Conservation (phyloP, 2,888 invertebrate genomes). For the Acleris literana region DNA sequence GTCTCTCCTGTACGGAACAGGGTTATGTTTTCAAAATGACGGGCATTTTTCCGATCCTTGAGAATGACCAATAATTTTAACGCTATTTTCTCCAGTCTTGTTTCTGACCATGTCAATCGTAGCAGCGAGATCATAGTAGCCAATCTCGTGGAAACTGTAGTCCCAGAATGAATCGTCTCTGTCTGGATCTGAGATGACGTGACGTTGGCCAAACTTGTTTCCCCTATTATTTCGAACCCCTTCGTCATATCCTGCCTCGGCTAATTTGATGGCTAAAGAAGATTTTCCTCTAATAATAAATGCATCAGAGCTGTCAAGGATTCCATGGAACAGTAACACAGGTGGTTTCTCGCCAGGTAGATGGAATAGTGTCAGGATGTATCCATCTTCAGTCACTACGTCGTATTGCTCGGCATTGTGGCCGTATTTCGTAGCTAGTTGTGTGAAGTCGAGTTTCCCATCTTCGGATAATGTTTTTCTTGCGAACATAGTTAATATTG, state of each 20-base stretch:
- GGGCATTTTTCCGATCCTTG: no score
- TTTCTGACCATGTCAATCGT: slow-evolving; percentile 25
- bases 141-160: slow-evolving; percentile 36
- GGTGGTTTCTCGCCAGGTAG: slow-evolving; percentile 44
- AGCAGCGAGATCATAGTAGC: slow-evolving; percentile 32
- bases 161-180: slow-evolving; percentile 31
- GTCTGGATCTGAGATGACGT: slow-evolving; percentile 27
- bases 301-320: slow-evolving; percentile 47
- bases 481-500: not conserved
- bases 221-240: slow-evolving; percentile 25
- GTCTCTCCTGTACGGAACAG: no score
- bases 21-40: no score
- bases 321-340: slow-evolving; percentile 48
- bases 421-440: slow-evolving; percentile 42
- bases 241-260: slow-evolving; percentile 45
- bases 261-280: slow-evolving; percentile 47
- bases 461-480: slow-evolving; percentile 23
- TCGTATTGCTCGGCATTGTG: slow-evolving; percentile 40
- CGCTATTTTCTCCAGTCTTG: slow-evolving; percentile 7
- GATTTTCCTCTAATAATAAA: slow-evolving; percentile 48
- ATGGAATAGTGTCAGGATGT: slow-evolving; percentile 47
- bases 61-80: slow-evolving; percentile 30
- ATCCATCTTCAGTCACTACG: slow-evolving; percentile 52
- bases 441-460: slow-evolving; percentile 39
- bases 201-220: slow-evolving; percentile 11